These are phyloP conservation scores for Hydrocynus forskahlii DNA, from an alignment of 2,797 vertebrate genomes.

Conservation along the genomic window DNA sequence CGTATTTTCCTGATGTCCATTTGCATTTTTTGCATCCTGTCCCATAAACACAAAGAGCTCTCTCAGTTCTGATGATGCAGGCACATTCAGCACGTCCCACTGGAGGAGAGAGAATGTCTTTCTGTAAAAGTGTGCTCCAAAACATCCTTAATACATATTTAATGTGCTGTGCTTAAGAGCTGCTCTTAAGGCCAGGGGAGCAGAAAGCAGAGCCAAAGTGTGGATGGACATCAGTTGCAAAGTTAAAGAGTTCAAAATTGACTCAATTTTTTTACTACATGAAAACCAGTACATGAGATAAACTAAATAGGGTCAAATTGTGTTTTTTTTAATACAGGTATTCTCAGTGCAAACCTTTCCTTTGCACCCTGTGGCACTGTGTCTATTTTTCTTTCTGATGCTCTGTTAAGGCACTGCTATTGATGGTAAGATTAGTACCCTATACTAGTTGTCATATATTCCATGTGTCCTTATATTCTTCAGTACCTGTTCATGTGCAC, in stretches of 20 bases:
- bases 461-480: not conserved
- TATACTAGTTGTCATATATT: no score
- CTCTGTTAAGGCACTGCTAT: no score
- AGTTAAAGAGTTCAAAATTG: not conserved
- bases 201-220: not conserved
- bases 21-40: constrained; percentile 15
- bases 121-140: constrained; percentile 17
- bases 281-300: no score
- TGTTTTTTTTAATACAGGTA: not conserved
- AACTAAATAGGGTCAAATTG: not conserved
- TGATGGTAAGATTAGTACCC: no score
- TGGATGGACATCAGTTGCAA: constrained; percentile 17
- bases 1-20: constrained; percentile 9
- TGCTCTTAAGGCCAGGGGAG: constrained; percentile 51
- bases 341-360: not conserved
- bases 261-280: constrained; percentile 1
- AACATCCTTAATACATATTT: constrained; percentile 73
- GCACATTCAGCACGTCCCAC: constrained; percentile 43
- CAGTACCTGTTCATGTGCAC: not conserved
- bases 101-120: constrained; percentile 20
- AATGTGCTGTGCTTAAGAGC: constrained; percentile 65
- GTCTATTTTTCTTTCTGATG: no score
- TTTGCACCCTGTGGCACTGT: no score
- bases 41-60: constrained; percentile 35
- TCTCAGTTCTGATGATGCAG: constrained; percentile 32